A percentile compares a stretch with the other conserved stretches of the same genome.
Evolutionary conservation across 1,140 invertebrate genomes (phyloP).

Genomic region (Eupeodes corollae): DNA sequence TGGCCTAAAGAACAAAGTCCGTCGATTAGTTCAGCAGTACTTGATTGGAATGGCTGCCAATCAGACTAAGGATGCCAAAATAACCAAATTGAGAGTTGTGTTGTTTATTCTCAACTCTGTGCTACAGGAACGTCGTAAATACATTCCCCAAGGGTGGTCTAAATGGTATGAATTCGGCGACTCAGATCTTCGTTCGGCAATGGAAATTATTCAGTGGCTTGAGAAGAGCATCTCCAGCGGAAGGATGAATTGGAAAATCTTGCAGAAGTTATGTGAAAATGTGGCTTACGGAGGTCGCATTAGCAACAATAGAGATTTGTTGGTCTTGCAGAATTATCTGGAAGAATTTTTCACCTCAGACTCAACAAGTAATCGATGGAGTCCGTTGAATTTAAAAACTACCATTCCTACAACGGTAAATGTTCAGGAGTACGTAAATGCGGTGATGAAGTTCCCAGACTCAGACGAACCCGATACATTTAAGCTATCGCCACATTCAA

Average conservation of each 20-base stretch:
- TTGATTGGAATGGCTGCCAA: slow-evolving; percentile 9
- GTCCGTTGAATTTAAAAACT: slow-evolving; percentile 42
- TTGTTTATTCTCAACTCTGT: slow-evolving; percentile 55
- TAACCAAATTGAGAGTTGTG: slow-evolving; percentile 33
- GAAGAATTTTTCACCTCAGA: slow-evolving; percentile 56
- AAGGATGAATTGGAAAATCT: slow-evolving; percentile 56
- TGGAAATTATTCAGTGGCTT: slow-evolving; percentile 56
- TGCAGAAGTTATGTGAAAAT: slow-evolving; percentile 68
- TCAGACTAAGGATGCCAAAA: slow-evolving; percentile 20
- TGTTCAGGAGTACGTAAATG: slow-evolving; percentile 49
- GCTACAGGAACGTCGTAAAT: slow-evolving; percentile 76
- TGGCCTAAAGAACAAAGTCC: slow-evolving; percentile 49
- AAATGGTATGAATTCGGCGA: slow-evolving; percentile 86
- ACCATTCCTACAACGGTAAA: slow-evolving; percentile 40
- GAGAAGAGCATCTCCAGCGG: slow-evolving; percentile 29
- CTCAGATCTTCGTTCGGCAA: slow-evolving; percentile 67
- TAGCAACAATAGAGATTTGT: slow-evolving; percentile 67
- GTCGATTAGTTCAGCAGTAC: slow-evolving; percentile 39
- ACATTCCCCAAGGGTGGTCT: slow-evolving; percentile 71
- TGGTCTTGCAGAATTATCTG: slow-evolving; percentile 63
- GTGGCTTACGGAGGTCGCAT: slow-evolving; percentile 83
- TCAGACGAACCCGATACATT: slow-evolving; percentile 59
- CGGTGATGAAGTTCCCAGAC: slow-evolving; percentile 54
- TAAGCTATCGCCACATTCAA: slow-evolving; percentile 51
- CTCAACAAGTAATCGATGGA: slow-evolving; percentile 46